Percentiles rank a stretch among this genome's conserved stretches.
phyloP scores from a whole-genome alignment of 2,888 invertebrate species.

The Tholera decimalis region DNA sequence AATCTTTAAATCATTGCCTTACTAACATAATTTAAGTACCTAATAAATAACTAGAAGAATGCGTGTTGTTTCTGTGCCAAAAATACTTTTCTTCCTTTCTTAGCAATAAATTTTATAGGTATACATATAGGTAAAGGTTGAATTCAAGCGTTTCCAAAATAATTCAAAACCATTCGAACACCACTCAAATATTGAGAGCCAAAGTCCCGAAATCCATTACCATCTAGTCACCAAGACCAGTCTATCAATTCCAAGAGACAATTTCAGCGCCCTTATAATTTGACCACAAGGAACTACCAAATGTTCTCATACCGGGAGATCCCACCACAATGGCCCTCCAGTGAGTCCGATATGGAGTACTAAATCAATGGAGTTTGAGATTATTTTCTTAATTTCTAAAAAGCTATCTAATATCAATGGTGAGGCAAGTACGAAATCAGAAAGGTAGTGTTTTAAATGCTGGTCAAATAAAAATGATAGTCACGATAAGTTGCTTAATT shows the following conservation, averaged over 20 bases:
- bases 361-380: constrained; percentile 9
- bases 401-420: too few relatives aligned
- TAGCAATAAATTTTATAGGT: too few relatives aligned
- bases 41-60: too few relatives aligned
- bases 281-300: constrained; percentile 45
- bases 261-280: constrained; percentile 56
- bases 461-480: too few relatives aligned
- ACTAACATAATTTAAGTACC: too few relatives aligned
- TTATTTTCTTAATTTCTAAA: not conserved
- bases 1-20: too few relatives aligned
- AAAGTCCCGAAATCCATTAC: constrained; percentile 2
- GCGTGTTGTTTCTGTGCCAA: too few relatives aligned
- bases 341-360: constrained; percentile 12
- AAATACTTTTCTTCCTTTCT: too few relatives aligned
- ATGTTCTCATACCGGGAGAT: constrained; percentile 43
- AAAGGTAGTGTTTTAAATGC: too few relatives aligned
- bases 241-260: constrained; percentile 26
- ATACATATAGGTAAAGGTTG: too few relatives aligned
- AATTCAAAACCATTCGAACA: not conserved
- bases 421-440: too few relatives aligned
- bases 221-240: constrained; percentile 10
- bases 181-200: not conserved
- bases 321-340: constrained; percentile 41
- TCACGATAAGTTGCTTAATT: too few relatives aligned
- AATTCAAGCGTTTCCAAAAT: not conserved